Percentiles rank a stretch among this genome's conserved stretches.
These are phyloP conservation scores for Anoncus sp. DNA, from an alignment of 2,888 invertebrate species.

Conservation along the genomic window DNA sequence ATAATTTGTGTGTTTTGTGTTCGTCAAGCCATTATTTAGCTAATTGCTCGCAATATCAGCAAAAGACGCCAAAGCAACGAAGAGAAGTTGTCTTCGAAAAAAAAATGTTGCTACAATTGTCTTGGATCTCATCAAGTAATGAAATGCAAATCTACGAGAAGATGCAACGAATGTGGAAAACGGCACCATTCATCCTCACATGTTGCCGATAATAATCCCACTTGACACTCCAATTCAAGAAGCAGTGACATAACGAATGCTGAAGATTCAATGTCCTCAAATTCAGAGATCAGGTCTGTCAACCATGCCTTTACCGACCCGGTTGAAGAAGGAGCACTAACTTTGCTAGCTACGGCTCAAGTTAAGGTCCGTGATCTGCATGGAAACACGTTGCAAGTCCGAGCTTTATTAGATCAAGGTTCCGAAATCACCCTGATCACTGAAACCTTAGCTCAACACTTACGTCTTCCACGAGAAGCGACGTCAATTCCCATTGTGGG, in stretches of 20 bases:
- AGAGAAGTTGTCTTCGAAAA: constrained; percentile 18
- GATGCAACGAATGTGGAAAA: constrained; percentile 11
- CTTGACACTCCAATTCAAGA: no score
- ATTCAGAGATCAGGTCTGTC: no score
- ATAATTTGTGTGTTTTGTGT: no score
- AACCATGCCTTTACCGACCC: no score
- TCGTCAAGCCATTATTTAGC: no score
- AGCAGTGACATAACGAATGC: no score
- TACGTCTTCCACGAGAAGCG: constrained; percentile 17
- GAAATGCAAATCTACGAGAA: constrained; percentile 16
- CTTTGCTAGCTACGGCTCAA: no score
- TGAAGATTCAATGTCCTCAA: no score
- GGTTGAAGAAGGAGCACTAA: no score
- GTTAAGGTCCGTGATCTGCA: no score
- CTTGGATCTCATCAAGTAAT: constrained; percentile 27
- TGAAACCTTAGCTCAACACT: constrained; percentile 21
- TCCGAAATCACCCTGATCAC: constrained; percentile 29
- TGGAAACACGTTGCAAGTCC: constrained; percentile 21
- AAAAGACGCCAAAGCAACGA: constrained; percentile 23
- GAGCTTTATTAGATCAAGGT: constrained; percentile 39
- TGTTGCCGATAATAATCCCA: no score
- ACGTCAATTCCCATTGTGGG: constrained; percentile 40
- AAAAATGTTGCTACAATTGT: constrained; percentile 35
- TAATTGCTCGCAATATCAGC: constrained; percentile 33
- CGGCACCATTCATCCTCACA: constrained; percentile 37